phyloP scores from a whole-genome alignment of 2,888 invertebrate genomes.

The Tenthredo notha region DNA sequence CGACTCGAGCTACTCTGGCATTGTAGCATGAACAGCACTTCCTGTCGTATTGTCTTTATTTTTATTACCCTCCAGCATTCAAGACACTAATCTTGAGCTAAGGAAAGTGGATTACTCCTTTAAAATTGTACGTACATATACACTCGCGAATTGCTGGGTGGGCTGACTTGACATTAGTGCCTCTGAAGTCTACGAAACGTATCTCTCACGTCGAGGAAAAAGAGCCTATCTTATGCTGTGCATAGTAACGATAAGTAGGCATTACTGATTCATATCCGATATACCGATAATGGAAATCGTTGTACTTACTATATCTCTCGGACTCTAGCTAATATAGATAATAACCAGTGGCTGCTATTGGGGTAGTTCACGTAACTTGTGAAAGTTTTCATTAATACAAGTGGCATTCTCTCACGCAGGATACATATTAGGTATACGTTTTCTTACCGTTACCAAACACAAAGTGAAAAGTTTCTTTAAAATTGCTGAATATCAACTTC shows the following conservation, averaged over 20 bases:
- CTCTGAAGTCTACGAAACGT: not conserved
- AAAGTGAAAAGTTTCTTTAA: not conserved
- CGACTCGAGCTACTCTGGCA: slow-evolving; percentile 21
- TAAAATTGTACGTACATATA: slow-evolving; percentile 35
- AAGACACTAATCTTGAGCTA: slow-evolving; percentile 22
- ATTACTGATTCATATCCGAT: not conserved
- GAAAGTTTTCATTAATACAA: not conserved
- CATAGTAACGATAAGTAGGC: not conserved
- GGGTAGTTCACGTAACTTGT: not conserved
- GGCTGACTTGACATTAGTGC: not conserved
- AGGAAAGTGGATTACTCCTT: slow-evolving; percentile 44
- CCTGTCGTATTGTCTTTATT: slow-evolving; percentile 41
- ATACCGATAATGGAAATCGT: slow-evolving; percentile 8
- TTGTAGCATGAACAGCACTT: slow-evolving; percentile 23
- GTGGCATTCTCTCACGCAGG: not conserved
- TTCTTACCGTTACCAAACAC: not conserved
- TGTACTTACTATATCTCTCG: not conserved
- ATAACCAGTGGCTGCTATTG: not conserved
- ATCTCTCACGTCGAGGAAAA: not conserved
- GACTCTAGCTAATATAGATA: not conserved
- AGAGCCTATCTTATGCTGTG: not conserved
- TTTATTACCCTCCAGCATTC: slow-evolving; percentile 38
- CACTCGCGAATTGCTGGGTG: not conserved
- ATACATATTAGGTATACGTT: not conserved
- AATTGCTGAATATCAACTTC: not conserved